Evolutionary conservation across 2,888 invertebrate genomes (phyloP), one percentile per base, ranked within the genome.

Genomic region (Gymnosoma rotundatum): DNA sequence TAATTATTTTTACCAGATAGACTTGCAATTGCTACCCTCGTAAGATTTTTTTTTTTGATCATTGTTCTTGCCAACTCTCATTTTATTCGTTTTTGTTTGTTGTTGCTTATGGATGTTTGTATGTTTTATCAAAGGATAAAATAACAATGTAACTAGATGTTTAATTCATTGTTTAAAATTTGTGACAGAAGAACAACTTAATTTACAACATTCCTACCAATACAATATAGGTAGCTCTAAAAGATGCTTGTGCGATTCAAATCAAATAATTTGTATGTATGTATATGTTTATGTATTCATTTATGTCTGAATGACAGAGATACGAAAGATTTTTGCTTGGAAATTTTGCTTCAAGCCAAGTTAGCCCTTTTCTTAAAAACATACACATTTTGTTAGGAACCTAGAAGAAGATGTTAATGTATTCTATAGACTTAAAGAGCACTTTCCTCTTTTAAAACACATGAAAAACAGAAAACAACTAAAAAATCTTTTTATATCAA

Each of bases 181-280:
- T 74, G 74, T 78, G 78, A 75, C 78, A 78, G 74, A 42, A 74
- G 74, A 64, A 83, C 70, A 83, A 74, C 83, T 83, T 78, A 78
- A 83, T 83, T 78, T 78, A 83, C 78, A 83, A 83, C 64, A 75
- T 75, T 32, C 2, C 48, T 32, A 66, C 58, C 0, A 45, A 36
- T 6, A 38, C 50, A 52, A 12, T 16, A 7, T 8, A 52, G 72
- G 2, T 20, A 52, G 72, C 10, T 20, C 45, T 7, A 52, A 52
- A n/a, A 48, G 48, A 48, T 42, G 42, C 42, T 42, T 12, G 38
- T 38, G 38, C 42, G 42, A 12, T 9, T 42, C 8, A 32, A 32
- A 7, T 32, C 32, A 32, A 32, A 6, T 32, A 32, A 32, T 32
- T 5, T 32, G 7, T 32, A 32, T 8, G n/a, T n/a, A n/a, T n/a